These are phyloP conservation scores for Notothenia coriiceps DNA, from an alignment of 2,113 vertebrate genomes.

Conservation along the genomic window DNA sequence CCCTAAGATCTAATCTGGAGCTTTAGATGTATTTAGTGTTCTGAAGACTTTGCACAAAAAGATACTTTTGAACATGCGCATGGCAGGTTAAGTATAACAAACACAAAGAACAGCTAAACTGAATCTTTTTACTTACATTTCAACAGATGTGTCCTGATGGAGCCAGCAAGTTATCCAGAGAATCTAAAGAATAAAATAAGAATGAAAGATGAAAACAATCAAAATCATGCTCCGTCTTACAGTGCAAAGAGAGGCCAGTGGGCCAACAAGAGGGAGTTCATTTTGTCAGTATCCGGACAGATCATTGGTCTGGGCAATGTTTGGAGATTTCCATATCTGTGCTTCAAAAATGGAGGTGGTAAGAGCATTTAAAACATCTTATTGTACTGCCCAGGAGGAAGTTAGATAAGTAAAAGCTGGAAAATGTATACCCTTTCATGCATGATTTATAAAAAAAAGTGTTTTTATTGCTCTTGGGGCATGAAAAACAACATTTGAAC, in stretches of 20 bases:
- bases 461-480: too few relatives aligned
- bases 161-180: not conserved
- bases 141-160: not conserved
- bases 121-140: too few relatives aligned
- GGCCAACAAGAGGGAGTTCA: slow-evolving; percentile 47
- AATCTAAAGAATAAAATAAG: not conserved
- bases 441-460: too few relatives aligned
- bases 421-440: not conserved
- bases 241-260: slow-evolving; percentile 32
- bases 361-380: not conserved
- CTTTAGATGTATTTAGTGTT: too few relatives aligned
- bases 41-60: too few relatives aligned
- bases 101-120: too few relatives aligned
- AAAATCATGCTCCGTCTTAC: not conserved
- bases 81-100: too few relatives aligned
- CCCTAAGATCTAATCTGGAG: too few relatives aligned
- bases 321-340: slow-evolving; percentile 54
- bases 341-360: slow-evolving; percentile 56
- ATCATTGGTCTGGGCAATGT: slow-evolving; percentile 46
- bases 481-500: too few relatives aligned
- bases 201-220: not conserved
- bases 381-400: not conserved
- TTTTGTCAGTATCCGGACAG: slow-evolving; percentile 27
- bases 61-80: too few relatives aligned
- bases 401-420: too few relatives aligned